phyloP scores from a whole-genome alignment of 2,888 invertebrate genomes.

The Orthosia gracilis region DNA sequence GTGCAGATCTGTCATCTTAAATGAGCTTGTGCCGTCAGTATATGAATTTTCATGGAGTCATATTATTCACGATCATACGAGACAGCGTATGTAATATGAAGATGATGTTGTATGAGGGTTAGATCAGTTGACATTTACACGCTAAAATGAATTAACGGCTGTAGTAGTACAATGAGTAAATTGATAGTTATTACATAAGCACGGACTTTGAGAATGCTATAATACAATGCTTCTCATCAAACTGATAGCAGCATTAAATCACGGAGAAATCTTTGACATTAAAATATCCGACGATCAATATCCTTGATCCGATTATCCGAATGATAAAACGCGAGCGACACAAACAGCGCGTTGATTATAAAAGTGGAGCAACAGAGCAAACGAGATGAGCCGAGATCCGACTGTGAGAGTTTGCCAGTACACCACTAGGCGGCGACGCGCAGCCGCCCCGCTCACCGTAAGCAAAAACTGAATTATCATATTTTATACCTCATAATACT shows the following conservation, averaged over 20 bases:
- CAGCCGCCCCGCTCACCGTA: constrained; percentile 79
- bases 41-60: not conserved
- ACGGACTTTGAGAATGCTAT: constrained; percentile 1
- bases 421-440: constrained; percentile 63
- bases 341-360: constrained; percentile 55
- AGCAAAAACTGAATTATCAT: constrained; percentile 90
- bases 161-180: constrained; percentile 40
- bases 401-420: constrained; percentile 21
- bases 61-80: not conserved
- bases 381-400: constrained; percentile 63
- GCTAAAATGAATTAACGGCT: constrained; percentile 38
- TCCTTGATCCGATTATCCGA: constrained; percentile 39
- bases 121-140: constrained; percentile 47
- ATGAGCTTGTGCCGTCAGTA: not conserved
- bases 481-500: constrained; percentile 91
- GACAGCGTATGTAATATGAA: constrained; percentile 7
- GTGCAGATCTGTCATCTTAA: not conserved
- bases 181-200: constrained; percentile 35
- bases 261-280: not conserved
- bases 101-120: constrained; percentile 46
- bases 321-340: constrained; percentile 37
- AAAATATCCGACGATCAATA: constrained; percentile 35
- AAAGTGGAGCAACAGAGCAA: constrained; percentile 51
- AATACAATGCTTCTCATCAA: not conserved
- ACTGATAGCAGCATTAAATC: not conserved